Evolutionary conservation across 2,113 vertebrate genomes (phyloP).

Genomic region (Azemiops feae): DNA sequence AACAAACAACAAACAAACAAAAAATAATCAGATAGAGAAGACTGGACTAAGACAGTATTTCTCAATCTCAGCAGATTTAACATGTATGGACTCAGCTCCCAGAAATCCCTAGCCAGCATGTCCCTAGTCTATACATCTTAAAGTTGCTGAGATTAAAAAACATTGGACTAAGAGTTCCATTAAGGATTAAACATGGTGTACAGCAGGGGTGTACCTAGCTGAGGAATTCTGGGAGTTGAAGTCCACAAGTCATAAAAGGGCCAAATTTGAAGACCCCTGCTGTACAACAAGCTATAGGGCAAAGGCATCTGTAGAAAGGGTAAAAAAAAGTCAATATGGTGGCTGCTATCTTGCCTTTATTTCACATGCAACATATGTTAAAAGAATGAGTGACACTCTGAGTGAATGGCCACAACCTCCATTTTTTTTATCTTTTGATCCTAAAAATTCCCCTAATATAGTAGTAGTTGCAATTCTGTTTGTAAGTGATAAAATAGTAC

Average conservation of each 20-base stretch:
- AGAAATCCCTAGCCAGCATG: neutral
- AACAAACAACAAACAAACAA: neutral
- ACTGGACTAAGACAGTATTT: neutral
- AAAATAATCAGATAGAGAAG: neutral
- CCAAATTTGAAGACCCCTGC: too few relatives aligned
- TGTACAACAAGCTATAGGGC: neutral
- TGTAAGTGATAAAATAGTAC: neutral
- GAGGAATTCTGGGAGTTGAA: neutral
- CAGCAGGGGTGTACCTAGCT: neutral
- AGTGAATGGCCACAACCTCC: neutral
- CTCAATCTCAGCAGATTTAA: neutral
- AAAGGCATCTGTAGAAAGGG: neutral
- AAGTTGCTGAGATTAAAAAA: too few relatives aligned
- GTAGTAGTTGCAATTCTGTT: neutral
- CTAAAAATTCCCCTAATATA: neutral
- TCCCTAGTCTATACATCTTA: too few relatives aligned
- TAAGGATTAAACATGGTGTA: too few relatives aligned
- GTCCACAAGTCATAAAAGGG: too few relatives aligned
- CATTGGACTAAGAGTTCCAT: too few relatives aligned
- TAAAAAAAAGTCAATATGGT: neutral
- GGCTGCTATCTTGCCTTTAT: neutral
- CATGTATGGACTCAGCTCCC: neutral
- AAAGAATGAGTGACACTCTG: neutral
- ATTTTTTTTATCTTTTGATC: neutral
- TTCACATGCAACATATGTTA: neutral